A percentile compares a stretch with the other conserved stretches of the same genome.
Conservation (phyloP, 1,140 invertebrate species). For the Onthophagus taurus region DNA sequence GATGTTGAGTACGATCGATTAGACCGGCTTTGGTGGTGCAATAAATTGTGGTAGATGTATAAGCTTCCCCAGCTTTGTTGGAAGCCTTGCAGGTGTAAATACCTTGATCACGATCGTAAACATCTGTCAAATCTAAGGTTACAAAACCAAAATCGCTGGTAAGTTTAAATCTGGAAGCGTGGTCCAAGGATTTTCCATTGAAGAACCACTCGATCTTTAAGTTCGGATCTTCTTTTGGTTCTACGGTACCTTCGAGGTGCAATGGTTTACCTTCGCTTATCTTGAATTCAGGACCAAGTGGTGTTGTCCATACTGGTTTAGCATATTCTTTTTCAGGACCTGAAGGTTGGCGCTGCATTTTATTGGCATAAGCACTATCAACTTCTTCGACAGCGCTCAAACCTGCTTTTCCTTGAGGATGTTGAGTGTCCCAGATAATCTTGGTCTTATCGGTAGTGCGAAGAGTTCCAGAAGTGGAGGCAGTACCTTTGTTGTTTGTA, state of each 20-base stretch:
- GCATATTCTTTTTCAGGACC: conserved; percentile 66
- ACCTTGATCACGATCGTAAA: conserved; percentile 88
- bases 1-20: conserved; percentile 84
- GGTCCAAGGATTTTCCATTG: conserved; percentile 77
- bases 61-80: conserved; percentile 81
- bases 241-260: conserved; percentile 86
- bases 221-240: conserved; percentile 94
- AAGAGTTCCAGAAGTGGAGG: conserved; percentile 78
- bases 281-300: conserved; percentile 68
- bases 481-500: conserved; percentile 80
- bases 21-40: conserved; percentile 73
- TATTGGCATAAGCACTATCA: conserved; percentile 64
- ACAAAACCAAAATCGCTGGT: conserved; percentile 90
- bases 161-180: conserved; percentile 77
- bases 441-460: conserved; percentile 69
- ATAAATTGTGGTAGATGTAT: conserved; percentile 81
- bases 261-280: conserved; percentile 84
- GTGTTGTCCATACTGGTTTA: conserved; percentile 81
- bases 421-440: conserved; percentile 78
- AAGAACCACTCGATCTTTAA: conserved; percentile 92
- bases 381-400: conserved; percentile 78
- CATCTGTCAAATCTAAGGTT: conserved; percentile 78
- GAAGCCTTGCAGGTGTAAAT: conserved; percentile 86
- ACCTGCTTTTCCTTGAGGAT: conserved; percentile 79
- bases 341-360: conserved; percentile 52